Conservation (phyloP, 2,888 invertebrate species). For the Pardosa pseudoannulata region DNA sequence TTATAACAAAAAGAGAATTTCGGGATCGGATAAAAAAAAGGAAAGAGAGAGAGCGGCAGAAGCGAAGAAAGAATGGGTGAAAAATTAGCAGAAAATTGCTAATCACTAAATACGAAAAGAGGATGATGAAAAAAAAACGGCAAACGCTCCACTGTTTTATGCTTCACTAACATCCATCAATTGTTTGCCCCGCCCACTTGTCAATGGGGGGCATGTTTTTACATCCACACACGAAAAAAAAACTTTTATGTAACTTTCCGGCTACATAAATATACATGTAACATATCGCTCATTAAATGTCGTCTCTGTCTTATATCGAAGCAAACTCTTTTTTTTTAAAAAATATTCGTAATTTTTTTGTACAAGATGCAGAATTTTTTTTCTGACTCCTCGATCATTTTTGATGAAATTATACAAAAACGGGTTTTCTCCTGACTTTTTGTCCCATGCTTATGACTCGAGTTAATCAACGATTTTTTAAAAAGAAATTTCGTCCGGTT, state of each 20-base stretch:
- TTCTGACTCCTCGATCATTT: too few relatives aligned
- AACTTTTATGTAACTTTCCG: not conserved
- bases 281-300: not conserved
- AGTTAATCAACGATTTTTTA: too few relatives aligned
- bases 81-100: conserved; percentile 59
- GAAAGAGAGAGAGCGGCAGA: too few relatives aligned
- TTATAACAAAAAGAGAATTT: conserved; percentile 7
- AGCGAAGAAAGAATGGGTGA: conserved; percentile 41
- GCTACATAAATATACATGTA: conserved; percentile 10
- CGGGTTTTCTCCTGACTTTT: too few relatives aligned
- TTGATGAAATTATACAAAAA: too few relatives aligned
- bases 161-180: conserved; percentile 57
- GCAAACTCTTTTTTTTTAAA: not conserved
- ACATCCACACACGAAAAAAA: not conserved
- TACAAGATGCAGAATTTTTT: not conserved
- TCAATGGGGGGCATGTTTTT: conserved; percentile 34
- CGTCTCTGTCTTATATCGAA: not conserved
- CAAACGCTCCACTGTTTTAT: conserved; percentile 34
- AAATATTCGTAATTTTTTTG: not conserved
- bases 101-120: conserved; percentile 40
- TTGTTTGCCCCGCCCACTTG: conserved; percentile 49
- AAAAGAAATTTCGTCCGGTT: too few relatives aligned
- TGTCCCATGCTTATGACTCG: too few relatives aligned
- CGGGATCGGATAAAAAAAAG: too few relatives aligned
- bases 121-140: conserved; percentile 38